A percentile compares a stretch with the other conserved stretches of the same genome.
These are phyloP conservation scores for Masnerella sp. DNA, from an alignment of 2,888 invertebrate species.

Conservation along the genomic window DNA sequence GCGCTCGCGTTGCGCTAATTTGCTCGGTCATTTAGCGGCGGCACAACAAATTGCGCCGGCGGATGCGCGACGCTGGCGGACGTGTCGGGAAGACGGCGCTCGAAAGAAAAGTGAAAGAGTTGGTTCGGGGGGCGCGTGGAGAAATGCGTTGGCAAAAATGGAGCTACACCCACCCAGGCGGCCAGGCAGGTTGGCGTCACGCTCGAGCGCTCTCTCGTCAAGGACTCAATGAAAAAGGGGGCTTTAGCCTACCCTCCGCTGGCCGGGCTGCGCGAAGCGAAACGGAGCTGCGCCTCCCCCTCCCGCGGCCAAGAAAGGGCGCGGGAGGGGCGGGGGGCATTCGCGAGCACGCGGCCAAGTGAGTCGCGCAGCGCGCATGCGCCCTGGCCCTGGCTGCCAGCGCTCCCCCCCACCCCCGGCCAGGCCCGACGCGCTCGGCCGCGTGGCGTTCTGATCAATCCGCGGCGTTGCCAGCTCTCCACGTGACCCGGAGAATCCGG, in stretches of 20 bases:
- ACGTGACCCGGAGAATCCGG: slow-evolving; percentile 62
- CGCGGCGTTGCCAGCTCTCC: slow-evolving; percentile 71
- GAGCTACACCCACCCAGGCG: slow-evolving; percentile 54
- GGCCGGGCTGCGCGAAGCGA: slow-evolving; percentile 55
- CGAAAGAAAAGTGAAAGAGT: background rate
- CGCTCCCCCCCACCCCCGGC: slow-evolving; percentile 41
- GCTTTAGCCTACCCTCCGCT: slow-evolving; percentile 54
- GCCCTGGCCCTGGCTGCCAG: slow-evolving; percentile 67
- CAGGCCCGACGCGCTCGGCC: slow-evolving; percentile 70
- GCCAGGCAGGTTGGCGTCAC: slow-evolving; percentile 53
- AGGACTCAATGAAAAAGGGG: slow-evolving; percentile 60
- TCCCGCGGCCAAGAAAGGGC: slow-evolving; percentile 38
- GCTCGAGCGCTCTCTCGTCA: slow-evolving; percentile 60
- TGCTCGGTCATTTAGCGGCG: slow-evolving; percentile 35
- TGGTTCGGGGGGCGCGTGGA: slow-evolving; percentile 1
- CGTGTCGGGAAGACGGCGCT: background rate
- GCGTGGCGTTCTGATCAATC: slow-evolving; percentile 77
- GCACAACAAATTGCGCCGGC: slow-evolving; percentile 18
- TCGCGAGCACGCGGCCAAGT: slow-evolving; percentile 68
- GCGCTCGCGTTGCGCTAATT: slow-evolving; percentile 35
- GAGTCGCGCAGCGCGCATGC: slow-evolving; percentile 69
- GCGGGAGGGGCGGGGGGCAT: slow-evolving; percentile 45
- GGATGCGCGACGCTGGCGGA: background rate
- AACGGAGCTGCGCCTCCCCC: slow-evolving; percentile 53
- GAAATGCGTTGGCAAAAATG: slow-evolving; percentile 45